These are phyloP conservation scores for Sphenopsis melanotis DNA, from an alignment of 2,797 vertebrate genomes.

Conservation along the genomic window DNA sequence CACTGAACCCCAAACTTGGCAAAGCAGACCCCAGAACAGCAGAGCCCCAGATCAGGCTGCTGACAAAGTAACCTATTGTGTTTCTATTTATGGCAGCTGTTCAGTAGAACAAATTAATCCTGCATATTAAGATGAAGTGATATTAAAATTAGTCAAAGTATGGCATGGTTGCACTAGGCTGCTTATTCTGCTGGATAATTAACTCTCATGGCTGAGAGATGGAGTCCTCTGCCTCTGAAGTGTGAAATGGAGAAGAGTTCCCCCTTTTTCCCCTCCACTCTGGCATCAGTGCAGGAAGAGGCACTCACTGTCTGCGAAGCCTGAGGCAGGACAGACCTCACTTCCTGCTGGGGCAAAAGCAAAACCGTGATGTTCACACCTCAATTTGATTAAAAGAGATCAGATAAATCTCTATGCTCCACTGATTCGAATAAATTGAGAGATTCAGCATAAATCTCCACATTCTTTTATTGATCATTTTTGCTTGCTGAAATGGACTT, in stretches of 20 bases:
- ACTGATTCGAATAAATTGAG: not conserved
- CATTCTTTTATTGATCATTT: not conserved
- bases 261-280: not conserved
- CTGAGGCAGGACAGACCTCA: not conserved
- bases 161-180: not conserved
- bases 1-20: not conserved
- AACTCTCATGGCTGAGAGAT: not conserved
- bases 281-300: not conserved
- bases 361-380: not conserved
- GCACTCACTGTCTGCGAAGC: rapidly evolving
- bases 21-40: not conserved
- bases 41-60: not conserved
- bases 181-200: not conserved
- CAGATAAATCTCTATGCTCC: not conserved
- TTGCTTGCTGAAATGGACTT: not conserved
- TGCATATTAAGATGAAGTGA: conserved; percentile 33
- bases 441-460: not conserved
- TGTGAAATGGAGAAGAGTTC: not conserved
- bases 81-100: conserved; percentile 6
- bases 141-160: conserved; percentile 50
- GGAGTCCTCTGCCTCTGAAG: not conserved
- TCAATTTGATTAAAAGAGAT: not conserved
- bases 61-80: not conserved
- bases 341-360: not conserved
- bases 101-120: conserved; percentile 35